These are phyloP conservation scores for Aplocera efformata DNA, from an alignment of 2,888 invertebrate species.

Conservation along the genomic window DNA sequence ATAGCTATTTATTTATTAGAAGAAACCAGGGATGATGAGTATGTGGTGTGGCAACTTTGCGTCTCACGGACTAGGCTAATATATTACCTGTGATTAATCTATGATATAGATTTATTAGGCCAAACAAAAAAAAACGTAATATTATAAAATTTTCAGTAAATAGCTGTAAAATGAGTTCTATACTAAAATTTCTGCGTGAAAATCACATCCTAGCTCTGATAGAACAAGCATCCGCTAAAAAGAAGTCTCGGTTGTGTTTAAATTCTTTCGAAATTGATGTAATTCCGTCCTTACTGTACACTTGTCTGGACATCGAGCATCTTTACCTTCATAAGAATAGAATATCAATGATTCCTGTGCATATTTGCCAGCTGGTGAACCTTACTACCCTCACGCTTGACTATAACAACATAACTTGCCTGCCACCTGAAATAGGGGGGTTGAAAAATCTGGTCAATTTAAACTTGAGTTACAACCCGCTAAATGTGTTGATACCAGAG, in stretches of 20 bases:
- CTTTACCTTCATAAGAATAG: constrained; percentile 84
- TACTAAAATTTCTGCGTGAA: constrained; percentile 84
- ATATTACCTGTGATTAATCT: too few relatives aligned
- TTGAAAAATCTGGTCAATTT: constrained; percentile 81
- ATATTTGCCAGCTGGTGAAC: constrained; percentile 75
- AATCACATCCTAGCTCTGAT: constrained; percentile 84
- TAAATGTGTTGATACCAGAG: constrained; percentile 78
- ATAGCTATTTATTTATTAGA: too few relatives aligned
- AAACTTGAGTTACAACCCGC: constrained; percentile 84
- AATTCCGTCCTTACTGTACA: constrained; percentile 79
- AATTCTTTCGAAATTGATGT: constrained; percentile 83
- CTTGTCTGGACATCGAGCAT: constrained; percentile 80
- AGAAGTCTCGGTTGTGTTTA: constrained; percentile 80
- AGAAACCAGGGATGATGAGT: too few relatives aligned
- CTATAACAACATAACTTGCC: constrained; percentile 81
- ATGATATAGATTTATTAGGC: not conserved
- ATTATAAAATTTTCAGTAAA: constrained; percentile 27
- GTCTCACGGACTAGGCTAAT: too few relatives aligned
- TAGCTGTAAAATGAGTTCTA: constrained; percentile 79
- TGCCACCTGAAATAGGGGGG: constrained; percentile 81
- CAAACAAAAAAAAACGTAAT: not conserved
- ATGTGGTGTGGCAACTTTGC: too few relatives aligned
- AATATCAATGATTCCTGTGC: constrained; percentile 70
- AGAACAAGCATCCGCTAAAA: constrained; percentile 82
- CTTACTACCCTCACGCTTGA: constrained; percentile 83